These are phyloP conservation scores for Strigops habroptila DNA, from an alignment of 2,113 vertebrate genomes.

Conservation along the genomic window DNA sequence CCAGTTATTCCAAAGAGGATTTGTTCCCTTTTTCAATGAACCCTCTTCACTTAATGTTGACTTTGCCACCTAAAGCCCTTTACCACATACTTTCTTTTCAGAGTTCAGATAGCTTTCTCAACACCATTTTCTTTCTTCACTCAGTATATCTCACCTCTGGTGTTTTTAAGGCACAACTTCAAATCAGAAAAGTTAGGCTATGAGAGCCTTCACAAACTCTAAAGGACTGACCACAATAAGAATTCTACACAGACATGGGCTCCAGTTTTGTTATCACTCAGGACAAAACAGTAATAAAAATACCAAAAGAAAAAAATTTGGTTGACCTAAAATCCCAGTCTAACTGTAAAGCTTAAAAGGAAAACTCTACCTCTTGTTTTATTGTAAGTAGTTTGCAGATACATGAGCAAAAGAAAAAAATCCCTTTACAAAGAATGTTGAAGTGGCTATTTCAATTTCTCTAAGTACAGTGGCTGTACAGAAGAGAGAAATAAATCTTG, in stretches of 20 bases:
- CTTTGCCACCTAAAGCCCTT: not conserved
- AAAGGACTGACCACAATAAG: not conserved
- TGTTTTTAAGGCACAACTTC: not conserved
- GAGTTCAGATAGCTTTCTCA: not conserved
- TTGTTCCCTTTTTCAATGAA: not conserved
- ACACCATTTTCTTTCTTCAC: not conserved
- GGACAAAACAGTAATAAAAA: not conserved
- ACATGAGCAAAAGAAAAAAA: not conserved
- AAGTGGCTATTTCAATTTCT: not conserved
- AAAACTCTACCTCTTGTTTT: not conserved
- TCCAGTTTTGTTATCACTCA: not conserved
- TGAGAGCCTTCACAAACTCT: not conserved
- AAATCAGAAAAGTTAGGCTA: not conserved
- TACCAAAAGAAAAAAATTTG: not conserved
- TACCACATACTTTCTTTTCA: not conserved
- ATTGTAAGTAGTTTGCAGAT: not conserved
- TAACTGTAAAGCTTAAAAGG: not conserved
- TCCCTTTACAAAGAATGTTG: not conserved
- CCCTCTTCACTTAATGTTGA: not conserved
- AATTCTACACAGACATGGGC: accelerated
- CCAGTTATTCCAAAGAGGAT: not conserved
- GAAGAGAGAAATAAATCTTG: not conserved
- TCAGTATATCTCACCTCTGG: not conserved
- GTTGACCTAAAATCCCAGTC: not conserved
- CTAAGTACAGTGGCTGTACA: not conserved